phyloP scores from a whole-genome alignment of 1,140 invertebrate genomes.

The Octopus sinensis region DNA sequence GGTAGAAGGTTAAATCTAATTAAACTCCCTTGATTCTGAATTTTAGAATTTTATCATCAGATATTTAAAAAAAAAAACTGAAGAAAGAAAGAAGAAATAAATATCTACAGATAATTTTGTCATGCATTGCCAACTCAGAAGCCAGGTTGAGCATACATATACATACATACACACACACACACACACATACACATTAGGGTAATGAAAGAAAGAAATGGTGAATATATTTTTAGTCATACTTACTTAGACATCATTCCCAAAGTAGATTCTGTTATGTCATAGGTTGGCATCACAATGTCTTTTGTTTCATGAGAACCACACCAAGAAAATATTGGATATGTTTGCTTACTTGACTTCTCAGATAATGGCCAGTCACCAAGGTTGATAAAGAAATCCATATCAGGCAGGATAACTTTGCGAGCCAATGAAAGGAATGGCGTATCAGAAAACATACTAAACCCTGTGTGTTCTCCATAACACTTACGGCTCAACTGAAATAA shows the following conservation, averaged over 20 bases:
- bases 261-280: conserved; percentile 88
- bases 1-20: too few species aligned
- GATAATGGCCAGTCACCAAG: conserved; percentile 91
- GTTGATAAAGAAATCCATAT: conserved; percentile 89
- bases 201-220: too few species aligned
- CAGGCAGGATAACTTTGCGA: conserved; percentile 77
- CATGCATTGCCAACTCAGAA: too few species aligned
- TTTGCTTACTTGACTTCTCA: conserved; percentile 53
- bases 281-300: conserved; percentile 93
- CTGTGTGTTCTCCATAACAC: conserved; percentile 91
- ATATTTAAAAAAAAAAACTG: too few species aligned
- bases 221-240: background rate
- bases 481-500: conserved; percentile 71
- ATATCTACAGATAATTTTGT: too few species aligned
- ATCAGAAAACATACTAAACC: conserved; percentile 94
- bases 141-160: too few species aligned
- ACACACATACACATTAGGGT: too few species aligned
- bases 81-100: too few species aligned
- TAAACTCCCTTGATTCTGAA: too few species aligned
- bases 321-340: conserved; percentile 89
- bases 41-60: too few species aligned
- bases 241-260: conserved; percentile 87
- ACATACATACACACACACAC: too few species aligned
- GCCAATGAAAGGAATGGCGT: conserved; percentile 78
- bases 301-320: conserved; percentile 80